Evolutionary conservation across 2,797 vertebrate species (phyloP).

Genomic region (Cercopithecus hamlyni): DNA sequence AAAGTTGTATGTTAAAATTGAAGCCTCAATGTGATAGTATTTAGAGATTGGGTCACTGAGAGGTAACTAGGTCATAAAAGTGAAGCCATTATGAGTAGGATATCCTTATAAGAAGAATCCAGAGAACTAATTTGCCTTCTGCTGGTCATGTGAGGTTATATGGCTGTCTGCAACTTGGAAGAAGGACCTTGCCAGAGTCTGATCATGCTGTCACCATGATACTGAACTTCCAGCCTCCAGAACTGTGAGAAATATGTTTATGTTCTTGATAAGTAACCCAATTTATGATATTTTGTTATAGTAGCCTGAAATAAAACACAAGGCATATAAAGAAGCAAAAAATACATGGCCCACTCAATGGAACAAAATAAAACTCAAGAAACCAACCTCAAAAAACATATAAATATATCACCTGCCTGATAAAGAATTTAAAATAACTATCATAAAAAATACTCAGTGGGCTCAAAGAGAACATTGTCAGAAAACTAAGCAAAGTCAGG

Average conservation of each 20-base stretch:
- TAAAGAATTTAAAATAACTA: background rate
- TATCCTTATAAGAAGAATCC: background rate
- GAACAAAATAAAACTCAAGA: background rate
- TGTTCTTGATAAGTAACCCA: background rate
- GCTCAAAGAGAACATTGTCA: background rate
- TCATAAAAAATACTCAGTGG: background rate
- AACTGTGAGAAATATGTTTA: background rate
- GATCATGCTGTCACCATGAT: background rate
- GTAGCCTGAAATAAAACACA: background rate
- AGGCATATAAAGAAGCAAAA: background rate
- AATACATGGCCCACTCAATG: background rate
- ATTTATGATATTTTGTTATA: background rate
- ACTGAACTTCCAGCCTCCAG: background rate
- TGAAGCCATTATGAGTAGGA: background rate
- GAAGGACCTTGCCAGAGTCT: background rate
- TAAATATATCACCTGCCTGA: background rate
- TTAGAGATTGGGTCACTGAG: background rate
- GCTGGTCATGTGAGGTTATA: background rate
- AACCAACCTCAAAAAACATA: background rate
- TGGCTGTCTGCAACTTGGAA: background rate
- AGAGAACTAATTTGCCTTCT: background rate
- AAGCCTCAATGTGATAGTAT: background rate
- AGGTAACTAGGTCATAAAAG: background rate
- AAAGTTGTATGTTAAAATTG: background rate
- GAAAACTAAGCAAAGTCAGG: background rate